Base-by-base conservation (phyloP, 1,140 invertebrate genomes). In the Drosophila navojoa region DNA sequence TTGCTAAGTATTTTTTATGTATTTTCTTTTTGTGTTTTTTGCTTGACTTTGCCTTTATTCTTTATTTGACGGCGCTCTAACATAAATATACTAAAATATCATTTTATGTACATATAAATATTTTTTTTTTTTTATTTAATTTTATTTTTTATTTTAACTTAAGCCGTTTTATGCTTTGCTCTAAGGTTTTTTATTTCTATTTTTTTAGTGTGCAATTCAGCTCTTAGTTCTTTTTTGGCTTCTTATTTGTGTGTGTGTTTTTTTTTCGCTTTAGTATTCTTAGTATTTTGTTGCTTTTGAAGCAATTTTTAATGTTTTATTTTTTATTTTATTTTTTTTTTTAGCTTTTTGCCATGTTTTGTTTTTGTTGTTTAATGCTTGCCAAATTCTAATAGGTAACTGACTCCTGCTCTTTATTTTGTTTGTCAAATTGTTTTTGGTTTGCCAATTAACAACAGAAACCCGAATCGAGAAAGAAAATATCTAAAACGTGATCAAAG, bases 381-480 rank as follows among this genome's bases (percentile, higher is more conserved):
- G 79, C 79, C 80, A 85, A 89, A 80, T 90, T 82, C 86, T 91
- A 91, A 91, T 91, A 91, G 90, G 90, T 91, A 91, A 91, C 90
- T 91, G 90, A 91, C 90, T 91, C 90, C 90, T 91, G 90, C 90
- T 91, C 90, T 72, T 72, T 67, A 60, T 60, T 66, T 61, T 47
- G 16, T 74, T 91, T 77, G 64, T 81, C 79, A 74, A 87, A 86
- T 87, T 72, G 81, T 75, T 76, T 71, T 71, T 90, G 71, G 73
- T 75, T 86, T 90, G 79, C 81, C 81, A 90, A 90, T 91, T 75
- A 91, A 81, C 73, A 76, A 79, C 89, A 77, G 61, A 76, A 70
- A 81, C 67, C 71, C 62, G 58, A 69, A 84, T 68, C 63, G 61
- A 74, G 15, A 38, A 38, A 38, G 10, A 10, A 38, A 38, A 38